phyloP scores from a whole-genome alignment of 2,888 invertebrate species.

The Archips xylosteana region DNA sequence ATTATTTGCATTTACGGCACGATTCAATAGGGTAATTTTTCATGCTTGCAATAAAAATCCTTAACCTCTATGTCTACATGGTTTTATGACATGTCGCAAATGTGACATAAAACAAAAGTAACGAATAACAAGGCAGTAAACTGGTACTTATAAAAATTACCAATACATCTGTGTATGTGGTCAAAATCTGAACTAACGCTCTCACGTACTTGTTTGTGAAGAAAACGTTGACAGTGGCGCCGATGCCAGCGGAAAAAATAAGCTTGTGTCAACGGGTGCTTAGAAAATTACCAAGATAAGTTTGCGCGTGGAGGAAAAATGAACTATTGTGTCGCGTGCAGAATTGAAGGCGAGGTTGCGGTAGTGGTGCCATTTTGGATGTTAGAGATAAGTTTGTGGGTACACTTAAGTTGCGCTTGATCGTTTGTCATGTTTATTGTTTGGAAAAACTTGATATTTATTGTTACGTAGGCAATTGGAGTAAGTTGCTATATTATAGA shows the following conservation, averaged over 20 bases:
- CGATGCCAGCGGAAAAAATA: background rate
- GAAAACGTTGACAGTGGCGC: background rate
- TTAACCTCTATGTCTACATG: conserved; percentile 27
- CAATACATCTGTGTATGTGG: conserved; percentile 15
- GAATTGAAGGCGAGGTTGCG: background rate
- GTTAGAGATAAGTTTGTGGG: conserved; percentile 14
- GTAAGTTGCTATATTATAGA: background rate
- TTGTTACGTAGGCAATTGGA: conserved; percentile 8
- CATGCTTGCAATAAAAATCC: conserved; percentile 24
- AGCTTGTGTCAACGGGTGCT: background rate
- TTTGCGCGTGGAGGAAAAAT: background rate
- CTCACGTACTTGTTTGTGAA: background rate
- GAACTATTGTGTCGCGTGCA: background rate
- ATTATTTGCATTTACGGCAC: background rate
- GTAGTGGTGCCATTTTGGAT: background rate
- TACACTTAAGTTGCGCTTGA: conserved; percentile 4
- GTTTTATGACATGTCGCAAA: conserved; percentile 33
- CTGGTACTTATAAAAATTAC: conserved; percentile 25
- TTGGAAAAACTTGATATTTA: conserved; percentile 25
- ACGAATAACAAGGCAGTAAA: conserved; percentile 39
- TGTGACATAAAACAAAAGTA: conserved; percentile 37
- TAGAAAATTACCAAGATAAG: background rate
- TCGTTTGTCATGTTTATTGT: conserved; percentile 22
- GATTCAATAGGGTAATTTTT: background rate
- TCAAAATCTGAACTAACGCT: conserved; percentile 1